Conservation (phyloP, 2,797 vertebrate genomes). For the Clarias platycephalus region DNA sequence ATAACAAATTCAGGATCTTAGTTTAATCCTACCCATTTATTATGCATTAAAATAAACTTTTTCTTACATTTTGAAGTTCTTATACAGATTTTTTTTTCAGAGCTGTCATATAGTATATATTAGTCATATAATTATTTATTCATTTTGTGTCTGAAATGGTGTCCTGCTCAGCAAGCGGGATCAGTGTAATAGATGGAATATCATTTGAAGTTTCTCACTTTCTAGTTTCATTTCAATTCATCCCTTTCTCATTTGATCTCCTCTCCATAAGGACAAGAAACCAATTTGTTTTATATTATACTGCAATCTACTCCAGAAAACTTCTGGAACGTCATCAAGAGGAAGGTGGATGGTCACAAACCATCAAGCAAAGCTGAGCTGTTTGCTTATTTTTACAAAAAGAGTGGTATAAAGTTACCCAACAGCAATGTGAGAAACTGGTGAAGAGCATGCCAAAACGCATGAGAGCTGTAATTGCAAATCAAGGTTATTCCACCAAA, state of each 20-base stretch:
- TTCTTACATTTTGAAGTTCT: neutral
- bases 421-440: too few species aligned
- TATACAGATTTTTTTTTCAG: neutral
- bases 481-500: too few species aligned
- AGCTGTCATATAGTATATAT: neutral
- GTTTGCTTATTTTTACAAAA: too few species aligned
- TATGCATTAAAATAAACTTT: neutral
- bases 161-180: neutral
- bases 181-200: neutral
- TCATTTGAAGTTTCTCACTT: neutral
- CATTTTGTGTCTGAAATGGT: neutral
- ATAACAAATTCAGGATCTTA: too few species aligned
- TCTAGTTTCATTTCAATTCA: neutral
- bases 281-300: neutral
- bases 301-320: too few species aligned
- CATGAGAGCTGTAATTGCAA: too few species aligned
- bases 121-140: neutral
- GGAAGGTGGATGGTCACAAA: too few species aligned
- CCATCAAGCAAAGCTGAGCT: too few species aligned
- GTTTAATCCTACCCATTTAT: neutral
- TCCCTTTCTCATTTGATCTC: neutral
- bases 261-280: neutral
- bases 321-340: too few species aligned
- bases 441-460: too few species aligned
- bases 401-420: too few species aligned